Evolutionary conservation across 1,140 invertebrate species (phyloP).

Genomic region (Alviniconcha marisindica): DNA sequence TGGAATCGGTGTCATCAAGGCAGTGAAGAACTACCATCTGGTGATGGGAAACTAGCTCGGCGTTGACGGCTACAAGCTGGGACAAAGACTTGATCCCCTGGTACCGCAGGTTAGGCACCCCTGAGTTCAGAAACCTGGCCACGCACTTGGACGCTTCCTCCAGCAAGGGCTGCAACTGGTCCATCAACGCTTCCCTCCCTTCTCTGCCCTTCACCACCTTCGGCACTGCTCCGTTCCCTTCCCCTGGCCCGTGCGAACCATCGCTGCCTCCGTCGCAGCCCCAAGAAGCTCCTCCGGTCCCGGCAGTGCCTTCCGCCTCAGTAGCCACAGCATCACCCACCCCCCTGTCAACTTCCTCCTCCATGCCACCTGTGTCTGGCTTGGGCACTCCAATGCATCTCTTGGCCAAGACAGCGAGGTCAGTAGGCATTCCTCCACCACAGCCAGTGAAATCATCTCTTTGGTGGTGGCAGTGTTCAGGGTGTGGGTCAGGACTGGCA

Average conservation of each 20-base stretch:
- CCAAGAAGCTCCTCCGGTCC: neutral
- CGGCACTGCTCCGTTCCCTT: neutral
- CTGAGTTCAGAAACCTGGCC: slow-evolving; percentile 49
- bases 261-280: neutral
- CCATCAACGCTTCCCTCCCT: neutral
- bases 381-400: no score
- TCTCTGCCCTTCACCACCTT: neutral
- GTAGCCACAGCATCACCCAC: neutral
- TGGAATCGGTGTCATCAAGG: slow-evolving; percentile 63
- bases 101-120: slow-evolving; percentile 37
- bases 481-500: slow-evolving; percentile 55
- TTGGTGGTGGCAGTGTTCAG: slow-evolving; percentile 57
- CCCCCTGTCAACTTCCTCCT: neutral
- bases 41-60: slow-evolving; percentile 54
- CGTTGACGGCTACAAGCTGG: slow-evolving; percentile 2
- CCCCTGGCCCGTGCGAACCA: neutral
- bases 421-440: slow-evolving; percentile 65
- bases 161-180: slow-evolving; percentile 37
- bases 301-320: neutral
- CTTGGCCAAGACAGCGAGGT: slow-evolving; percentile 43
- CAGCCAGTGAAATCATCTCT: slow-evolving; percentile 58
- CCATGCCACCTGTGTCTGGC: neutral
- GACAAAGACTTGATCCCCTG: slow-evolving; percentile 16
- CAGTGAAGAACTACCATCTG: slow-evolving; percentile 66
- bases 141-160: slow-evolving; percentile 43